Evolutionary conservation across 2,113 vertebrate species (phyloP).

Genomic region (Actenoides lindsayi): DNA sequence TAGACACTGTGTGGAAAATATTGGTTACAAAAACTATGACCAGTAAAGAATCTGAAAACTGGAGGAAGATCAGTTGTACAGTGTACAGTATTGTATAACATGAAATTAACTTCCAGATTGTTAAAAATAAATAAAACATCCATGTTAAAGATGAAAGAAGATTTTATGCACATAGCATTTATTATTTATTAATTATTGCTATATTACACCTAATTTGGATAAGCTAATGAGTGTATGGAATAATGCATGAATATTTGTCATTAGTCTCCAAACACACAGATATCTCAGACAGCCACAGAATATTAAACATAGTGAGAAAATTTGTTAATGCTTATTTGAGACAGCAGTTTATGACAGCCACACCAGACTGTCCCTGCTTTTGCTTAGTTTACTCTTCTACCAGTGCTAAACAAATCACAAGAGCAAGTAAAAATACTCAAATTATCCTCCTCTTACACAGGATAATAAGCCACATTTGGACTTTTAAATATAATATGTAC

Average conservation of each 20-base stretch:
- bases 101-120: neutral
- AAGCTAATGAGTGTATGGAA: neutral
- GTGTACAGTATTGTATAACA: neutral
- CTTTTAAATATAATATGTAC: neutral
- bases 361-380: neutral
- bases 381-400: neutral
- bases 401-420: neutral
- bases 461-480: neutral
- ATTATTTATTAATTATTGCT: neutral
- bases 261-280: neutral
- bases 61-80: neutral
- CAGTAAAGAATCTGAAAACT: neutral
- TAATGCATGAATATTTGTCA: neutral
- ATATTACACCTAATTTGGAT: neutral
- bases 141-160: neutral
- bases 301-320: neutral
- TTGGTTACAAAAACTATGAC: neutral
- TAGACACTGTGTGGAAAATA: neutral
- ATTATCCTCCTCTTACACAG: neutral
- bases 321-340: neutral
- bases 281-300: neutral
- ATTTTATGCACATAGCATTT: neutral
- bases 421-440: neutral
- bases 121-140: neutral
- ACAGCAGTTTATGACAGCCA: neutral